Conservation (phyloP, 2,797 vertebrate genomes). For the Pseudocheirus occidentalis region DNA sequence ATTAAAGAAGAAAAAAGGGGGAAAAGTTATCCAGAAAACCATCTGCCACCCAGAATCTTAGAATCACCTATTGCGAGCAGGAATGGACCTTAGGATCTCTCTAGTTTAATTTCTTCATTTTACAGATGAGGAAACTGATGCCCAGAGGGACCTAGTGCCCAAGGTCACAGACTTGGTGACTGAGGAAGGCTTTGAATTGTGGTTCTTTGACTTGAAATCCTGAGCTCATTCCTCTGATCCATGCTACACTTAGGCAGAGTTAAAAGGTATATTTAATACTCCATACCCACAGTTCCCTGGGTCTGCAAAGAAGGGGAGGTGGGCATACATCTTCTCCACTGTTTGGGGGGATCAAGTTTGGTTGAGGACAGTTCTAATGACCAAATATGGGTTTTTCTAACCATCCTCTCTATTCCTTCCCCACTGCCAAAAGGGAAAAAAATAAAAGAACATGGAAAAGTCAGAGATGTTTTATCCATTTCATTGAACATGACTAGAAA, state of each 20-base stretch:
- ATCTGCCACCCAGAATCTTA: not conserved
- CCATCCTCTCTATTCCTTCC: not conserved
- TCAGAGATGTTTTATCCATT: constrained; percentile 43
- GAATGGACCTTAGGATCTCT: not conserved
- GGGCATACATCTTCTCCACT: not conserved
- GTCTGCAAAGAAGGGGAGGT: not conserved
- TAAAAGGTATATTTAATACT: not conserved
- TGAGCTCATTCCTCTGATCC: not conserved
- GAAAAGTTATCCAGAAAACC: not conserved
- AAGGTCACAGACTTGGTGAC: not conserved
- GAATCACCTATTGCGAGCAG: not conserved
- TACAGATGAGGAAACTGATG: not conserved
- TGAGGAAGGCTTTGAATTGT: not conserved
- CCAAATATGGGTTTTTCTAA: not conserved
- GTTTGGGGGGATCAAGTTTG: not conserved
- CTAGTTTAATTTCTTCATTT: not conserved
- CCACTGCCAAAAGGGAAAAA: not conserved
- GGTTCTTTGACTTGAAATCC: not conserved
- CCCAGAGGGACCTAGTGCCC: not conserved
- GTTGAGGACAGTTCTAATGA: not conserved
- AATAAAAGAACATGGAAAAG: not conserved
- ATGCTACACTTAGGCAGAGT: not conserved
- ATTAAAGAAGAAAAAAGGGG: not conserved
- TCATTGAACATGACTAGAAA: not conserved
- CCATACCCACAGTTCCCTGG: not conserved